Percentiles rank a stretch among this genome's conserved stretches.
Conservation (phyloP, 2,888 invertebrate species). For the Lathronympha strigana region DNA sequence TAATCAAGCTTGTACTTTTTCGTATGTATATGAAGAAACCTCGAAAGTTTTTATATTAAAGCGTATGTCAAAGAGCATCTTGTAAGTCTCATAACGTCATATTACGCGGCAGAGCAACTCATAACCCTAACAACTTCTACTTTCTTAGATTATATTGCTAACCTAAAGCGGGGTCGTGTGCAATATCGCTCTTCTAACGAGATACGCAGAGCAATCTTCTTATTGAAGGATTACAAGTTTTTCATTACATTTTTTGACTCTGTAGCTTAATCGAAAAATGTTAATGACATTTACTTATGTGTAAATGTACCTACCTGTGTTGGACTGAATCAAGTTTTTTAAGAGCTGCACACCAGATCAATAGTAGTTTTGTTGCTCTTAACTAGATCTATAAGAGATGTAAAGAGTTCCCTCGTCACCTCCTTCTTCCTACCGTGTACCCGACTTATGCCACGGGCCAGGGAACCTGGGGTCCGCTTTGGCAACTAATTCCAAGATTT, state of each 20-base stretch:
- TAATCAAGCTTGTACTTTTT: not conserved
- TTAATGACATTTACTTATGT: too few relatives aligned
- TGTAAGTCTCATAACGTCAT: conserved; percentile 57
- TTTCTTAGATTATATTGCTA: conserved; percentile 65
- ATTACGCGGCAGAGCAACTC: conserved; percentile 61
- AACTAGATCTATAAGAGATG: too few relatives aligned
- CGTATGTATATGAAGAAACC: not conserved
- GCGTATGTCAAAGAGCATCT: conserved; percentile 49
- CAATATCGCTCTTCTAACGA: conserved; percentile 50
- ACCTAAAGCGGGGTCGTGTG: conserved; percentile 53
- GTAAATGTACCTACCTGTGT: not conserved
- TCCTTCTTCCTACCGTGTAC: too few relatives aligned
- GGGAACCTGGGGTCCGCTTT: too few relatives aligned
- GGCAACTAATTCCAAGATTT: too few relatives aligned
- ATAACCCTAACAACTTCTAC: conserved; percentile 63
- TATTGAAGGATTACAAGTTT: conserved; percentile 29
- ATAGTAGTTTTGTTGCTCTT: too few relatives aligned
- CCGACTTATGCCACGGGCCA: too few relatives aligned
- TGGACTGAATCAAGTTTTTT: too few relatives aligned
- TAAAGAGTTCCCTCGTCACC: too few relatives aligned
- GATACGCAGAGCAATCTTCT: conserved; percentile 33
- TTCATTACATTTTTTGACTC: too few relatives aligned
- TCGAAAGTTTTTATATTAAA: conserved; percentile 21
- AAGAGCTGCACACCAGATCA: too few relatives aligned
- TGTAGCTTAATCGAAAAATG: too few relatives aligned